These are phyloP conservation scores for Motacilla tschutschensis DNA, from an alignment of 2,113 vertebrate genomes.

Conservation along the genomic window DNA sequence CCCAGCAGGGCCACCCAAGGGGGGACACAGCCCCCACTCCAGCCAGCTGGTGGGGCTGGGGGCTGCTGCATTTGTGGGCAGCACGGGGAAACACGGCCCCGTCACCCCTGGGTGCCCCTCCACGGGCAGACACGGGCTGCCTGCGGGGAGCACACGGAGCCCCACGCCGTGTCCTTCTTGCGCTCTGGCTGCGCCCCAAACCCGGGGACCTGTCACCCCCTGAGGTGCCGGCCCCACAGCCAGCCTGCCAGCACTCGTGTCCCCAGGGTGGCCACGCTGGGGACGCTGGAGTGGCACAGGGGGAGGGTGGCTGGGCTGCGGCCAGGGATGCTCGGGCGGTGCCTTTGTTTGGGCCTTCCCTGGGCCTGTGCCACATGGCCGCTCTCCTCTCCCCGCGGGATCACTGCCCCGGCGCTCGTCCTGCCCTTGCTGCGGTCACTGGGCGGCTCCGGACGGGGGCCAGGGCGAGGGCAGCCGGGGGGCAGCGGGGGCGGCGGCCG, in stretches of 20 bases:
- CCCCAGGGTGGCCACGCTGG: neutral
- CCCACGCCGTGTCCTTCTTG: neutral
- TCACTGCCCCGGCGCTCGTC: neutral
- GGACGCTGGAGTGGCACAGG: neutral
- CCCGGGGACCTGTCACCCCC: accelerated
- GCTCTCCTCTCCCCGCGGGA: neutral
- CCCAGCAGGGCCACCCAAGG: accelerated
- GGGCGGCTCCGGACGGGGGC: neutral
- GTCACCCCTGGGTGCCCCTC: accelerated
- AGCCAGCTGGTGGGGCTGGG: neutral
- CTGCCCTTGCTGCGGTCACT: neutral
- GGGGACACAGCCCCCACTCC: neutral
- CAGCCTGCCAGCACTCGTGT: neutral
- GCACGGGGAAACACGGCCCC: accelerated
- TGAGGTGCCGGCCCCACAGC: neutral
- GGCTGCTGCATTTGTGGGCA: neutral
- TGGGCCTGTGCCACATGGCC: neutral
- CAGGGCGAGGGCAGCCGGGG: neutral
- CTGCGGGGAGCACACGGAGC: accelerated
- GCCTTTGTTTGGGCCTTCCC: neutral
- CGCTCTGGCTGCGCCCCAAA: neutral
- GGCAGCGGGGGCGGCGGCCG: neutral
- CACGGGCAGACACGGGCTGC: accelerated
- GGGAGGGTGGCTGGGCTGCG: neutral
- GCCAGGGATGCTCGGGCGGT: neutral